A percentile compares a stretch with the other conserved stretches of the same genome.
phyloP scores from a whole-genome alignment of 2,888 invertebrate genomes.

The Rosalia funebris region DNA sequence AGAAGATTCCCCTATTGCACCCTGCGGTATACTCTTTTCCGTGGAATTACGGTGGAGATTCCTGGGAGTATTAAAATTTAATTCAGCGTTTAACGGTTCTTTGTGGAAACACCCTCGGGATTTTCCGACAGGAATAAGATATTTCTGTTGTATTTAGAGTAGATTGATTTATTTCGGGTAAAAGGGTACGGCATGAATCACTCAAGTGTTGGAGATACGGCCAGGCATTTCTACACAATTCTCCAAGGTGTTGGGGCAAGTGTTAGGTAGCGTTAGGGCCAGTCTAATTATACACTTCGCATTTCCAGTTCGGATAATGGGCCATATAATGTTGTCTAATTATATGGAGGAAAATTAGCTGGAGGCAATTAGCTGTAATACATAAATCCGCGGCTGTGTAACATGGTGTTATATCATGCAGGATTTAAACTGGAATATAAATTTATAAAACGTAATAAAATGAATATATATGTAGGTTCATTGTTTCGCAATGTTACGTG shows the following conservation, averaged over 20 bases:
- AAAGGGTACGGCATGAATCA: slow-evolving; percentile 40
- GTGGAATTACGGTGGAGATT: slow-evolving; percentile 14
- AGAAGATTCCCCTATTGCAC: background rate
- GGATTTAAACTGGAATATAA: too few relatives aligned
- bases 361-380: slow-evolving; percentile 4
- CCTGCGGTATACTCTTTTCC: background rate
- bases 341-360: slow-evolving; percentile 10
- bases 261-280: slow-evolving; percentile 33
- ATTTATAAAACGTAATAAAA: too few relatives aligned
- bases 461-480: too few relatives aligned
- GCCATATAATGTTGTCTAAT: slow-evolving; percentile 11
- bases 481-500: too few relatives aligned
- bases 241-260: slow-evolving; percentile 39
- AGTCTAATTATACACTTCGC: slow-evolving; percentile 19
- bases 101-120: slow-evolving; percentile 26
- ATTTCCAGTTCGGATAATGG: slow-evolving; percentile 4
- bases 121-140: slow-evolving; percentile 36
- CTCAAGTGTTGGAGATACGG: slow-evolving; percentile 36
- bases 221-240: slow-evolving; percentile 35
- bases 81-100: slow-evolving; percentile 27
- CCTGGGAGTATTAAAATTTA: slow-evolving; percentile 23
- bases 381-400: background rate
- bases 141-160: slow-evolving; percentile 41
- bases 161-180: slow-evolving; percentile 42
- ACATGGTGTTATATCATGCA: background rate